Evolutionary conservation across 2,888 invertebrate genomes (phyloP), one percentile per base, ranked within the genome.

Genomic region (Scaptodrosophila latifasciaeformis): DNA sequence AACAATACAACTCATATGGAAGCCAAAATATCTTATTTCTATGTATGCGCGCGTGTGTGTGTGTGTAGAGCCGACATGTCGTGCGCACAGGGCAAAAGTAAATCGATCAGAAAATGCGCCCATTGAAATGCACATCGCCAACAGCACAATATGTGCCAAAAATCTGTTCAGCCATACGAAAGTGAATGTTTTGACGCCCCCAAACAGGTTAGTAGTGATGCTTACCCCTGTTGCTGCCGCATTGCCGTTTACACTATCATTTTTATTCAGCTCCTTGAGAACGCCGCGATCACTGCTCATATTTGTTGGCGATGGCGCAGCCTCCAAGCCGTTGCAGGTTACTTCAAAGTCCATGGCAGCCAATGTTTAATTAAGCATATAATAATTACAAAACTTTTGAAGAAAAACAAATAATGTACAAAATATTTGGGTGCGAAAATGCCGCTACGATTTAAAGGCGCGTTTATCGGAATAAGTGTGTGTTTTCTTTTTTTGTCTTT

Each of bases 211-310:
- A n/a, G n/a, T n/a, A n/a, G n/a, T 40, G 12, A 35, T 27, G 9
- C 10, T 21, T 35, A 29, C 13, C 18, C 44, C 29, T 35, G 10
- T 34, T 34, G 27, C 56, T 19, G 39, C 44, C 45, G 40, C 52
- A 55, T 61, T 49, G 35, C 45, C 13, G 31, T 47, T 17, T 54
- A 59, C 67, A 51, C 55, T 64, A 40, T 80, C 81, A 53, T 81
- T 82, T 49, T 62, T 58, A 59, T 81, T 67, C 13, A 81, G 52
- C 50, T 83, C 83, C 58, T 79, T 83, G 4, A 75, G 54, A 48
- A 80, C 66, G 48, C 62, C 53, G 46, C 75, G 80, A 43, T 35
- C 68, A 35, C 59, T 37, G 4, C 15, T 55, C 66, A n/a, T 18
- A 40, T n/a, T 29, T 56, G 55, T n/a, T 5, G 37, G 17, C 1